These are phyloP conservation scores for Rhamphomyia laevipes DNA, from an alignment of 2,888 invertebrate species.

Conservation along the genomic window DNA sequence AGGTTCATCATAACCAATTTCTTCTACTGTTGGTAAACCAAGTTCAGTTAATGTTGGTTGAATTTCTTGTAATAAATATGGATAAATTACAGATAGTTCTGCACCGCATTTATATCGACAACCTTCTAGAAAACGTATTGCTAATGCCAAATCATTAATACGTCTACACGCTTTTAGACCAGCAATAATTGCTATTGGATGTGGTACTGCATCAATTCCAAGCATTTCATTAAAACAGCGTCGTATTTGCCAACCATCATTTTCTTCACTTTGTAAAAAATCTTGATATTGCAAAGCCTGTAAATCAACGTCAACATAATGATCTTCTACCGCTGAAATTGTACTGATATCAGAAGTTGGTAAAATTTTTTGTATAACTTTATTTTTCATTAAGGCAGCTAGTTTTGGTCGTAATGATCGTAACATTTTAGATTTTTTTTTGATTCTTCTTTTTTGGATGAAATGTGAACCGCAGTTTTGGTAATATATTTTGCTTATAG, in stretches of 20 bases:
- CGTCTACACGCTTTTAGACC: constrained; percentile 76
- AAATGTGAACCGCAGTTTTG: no score
- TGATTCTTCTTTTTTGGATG: no score
- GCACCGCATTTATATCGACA: constrained; percentile 70
- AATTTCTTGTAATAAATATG: constrained; percentile 75
- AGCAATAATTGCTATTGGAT: constrained; percentile 70
- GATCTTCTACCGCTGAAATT: no score
- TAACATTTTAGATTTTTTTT: no score
- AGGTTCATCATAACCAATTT: constrained; percentile 88
- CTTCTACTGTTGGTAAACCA: constrained; percentile 81
- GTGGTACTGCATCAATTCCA: constrained; percentile 77
- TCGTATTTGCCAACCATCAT: constrained; percentile 83
- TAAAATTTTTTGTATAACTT: no score
- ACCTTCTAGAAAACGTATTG: constrained; percentile 64
- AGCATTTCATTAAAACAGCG: constrained; percentile 71
- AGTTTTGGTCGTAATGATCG: no score
- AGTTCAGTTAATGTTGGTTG: constrained; percentile 78
- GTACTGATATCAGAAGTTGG: no score
- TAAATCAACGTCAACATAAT: no score
- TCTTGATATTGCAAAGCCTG: no score
- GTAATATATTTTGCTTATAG: no score
- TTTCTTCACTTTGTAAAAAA: constrained; percentile 32
- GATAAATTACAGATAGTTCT: constrained; percentile 59
- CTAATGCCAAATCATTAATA: constrained; percentile 79
- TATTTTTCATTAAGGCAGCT: no score